Evolutionary conservation across 2,797 vertebrate genomes (phyloP).

Genomic region (Dallia pectoralis): DNA sequence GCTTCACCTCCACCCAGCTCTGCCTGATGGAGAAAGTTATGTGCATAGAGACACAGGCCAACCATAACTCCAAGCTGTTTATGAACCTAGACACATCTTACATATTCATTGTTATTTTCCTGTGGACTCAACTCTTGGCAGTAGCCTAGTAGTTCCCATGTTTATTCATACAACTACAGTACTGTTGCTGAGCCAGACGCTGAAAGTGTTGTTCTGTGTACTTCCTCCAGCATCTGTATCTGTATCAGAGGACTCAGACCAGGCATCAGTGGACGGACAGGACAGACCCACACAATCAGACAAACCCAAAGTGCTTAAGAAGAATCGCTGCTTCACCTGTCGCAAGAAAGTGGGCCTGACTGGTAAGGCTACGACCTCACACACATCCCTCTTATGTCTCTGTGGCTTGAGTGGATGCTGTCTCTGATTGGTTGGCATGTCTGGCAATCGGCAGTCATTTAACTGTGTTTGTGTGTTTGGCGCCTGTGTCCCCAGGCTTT

Average conservation of each 20-base stretch:
- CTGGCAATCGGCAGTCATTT: background rate
- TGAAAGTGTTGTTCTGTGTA: background rate
- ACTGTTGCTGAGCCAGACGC: background rate
- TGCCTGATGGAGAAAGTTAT: too few relatives aligned
- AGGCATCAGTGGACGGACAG: conserved; percentile 73
- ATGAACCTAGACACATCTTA: too few relatives aligned
- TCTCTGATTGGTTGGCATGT: background rate
- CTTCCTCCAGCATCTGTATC: conserved; percentile 26
- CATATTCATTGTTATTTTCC: too few relatives aligned
- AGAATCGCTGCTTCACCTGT: conserved; percentile 86
- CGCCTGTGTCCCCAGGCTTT: conserved; percentile 73
- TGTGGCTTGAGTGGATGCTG: background rate
- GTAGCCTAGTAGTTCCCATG: background rate
- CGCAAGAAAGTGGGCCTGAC: conserved; percentile 88
- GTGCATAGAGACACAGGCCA: too few relatives aligned
- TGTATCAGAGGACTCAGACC: conserved; percentile 43
- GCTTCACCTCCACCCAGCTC: too few relatives aligned
- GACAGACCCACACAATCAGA: conserved; percentile 69
- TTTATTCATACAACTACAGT: too few relatives aligned
- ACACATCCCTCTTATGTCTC: background rate
- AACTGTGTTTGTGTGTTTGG: background rate
- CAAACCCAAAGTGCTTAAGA: conserved; percentile 80
- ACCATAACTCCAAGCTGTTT: too few relatives aligned
- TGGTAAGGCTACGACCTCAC: conserved; percentile 63
- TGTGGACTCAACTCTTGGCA: too few relatives aligned